Base-by-base conservation (phyloP, 2,113 vertebrate genomes). In the Sarotherodon lohbergeri region DNA sequence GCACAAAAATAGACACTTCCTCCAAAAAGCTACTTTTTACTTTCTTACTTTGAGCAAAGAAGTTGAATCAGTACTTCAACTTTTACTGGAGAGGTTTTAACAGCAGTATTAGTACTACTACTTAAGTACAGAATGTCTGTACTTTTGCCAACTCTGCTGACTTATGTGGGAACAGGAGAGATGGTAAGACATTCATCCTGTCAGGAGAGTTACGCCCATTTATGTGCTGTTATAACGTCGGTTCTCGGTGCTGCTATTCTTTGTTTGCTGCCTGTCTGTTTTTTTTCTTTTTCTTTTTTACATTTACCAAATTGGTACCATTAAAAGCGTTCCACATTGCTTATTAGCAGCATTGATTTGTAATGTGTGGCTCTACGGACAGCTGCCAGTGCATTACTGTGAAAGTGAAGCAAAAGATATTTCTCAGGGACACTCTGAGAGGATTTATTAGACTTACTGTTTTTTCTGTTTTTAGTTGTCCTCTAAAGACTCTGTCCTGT, bases 201-300 rank as follows among this genome's bases (percentile, higher is more conserved):
- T 0, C 68, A 73, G 13, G 14, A 48, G 41, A 76, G 68, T 46
- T 48, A 48, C 1, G 4, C 9, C 41, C 41, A 48, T 48, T 0
- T 0, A 29, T 29, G 22, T 76, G 9, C 68, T 27, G 41, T 29
- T 48, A 11, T 29, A 76, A 76, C 2, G 5, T 11, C 68, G 4
- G 0, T 46, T 46, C 14, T 48, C 0, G 5, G 41, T 76, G 24
- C 14, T 76, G 41, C 24, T 17, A 17, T 6, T 61, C 57, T 32
- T 32, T 61, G 8, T 32, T 61, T 61, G 27, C 57, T 61, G 27
- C 57, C 29, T 27, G 27, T 27, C 27, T 27, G 3, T 27, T 27
- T 27, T 27, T 27, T 27, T 27, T 4, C n/a, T 54, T 9, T 54
- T 19, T 54, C n/a, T 54, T 54, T 54, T n/a, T 54, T 54, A 54